Base-by-base conservation (phyloP, 2,888 invertebrate genomes). In the Sepiola atlantica region DNA sequence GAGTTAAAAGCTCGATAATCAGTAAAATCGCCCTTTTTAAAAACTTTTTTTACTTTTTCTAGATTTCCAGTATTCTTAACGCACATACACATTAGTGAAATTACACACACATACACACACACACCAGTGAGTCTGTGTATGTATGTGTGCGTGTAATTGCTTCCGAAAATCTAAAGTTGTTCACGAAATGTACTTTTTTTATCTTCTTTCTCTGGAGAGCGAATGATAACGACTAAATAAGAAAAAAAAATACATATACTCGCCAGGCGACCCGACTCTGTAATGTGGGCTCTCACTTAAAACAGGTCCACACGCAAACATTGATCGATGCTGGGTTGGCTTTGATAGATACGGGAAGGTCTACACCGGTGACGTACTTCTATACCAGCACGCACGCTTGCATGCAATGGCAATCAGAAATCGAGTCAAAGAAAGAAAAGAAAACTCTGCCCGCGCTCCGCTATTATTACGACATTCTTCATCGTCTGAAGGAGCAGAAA, bases 231-330 rank as follows among this genome's bases (percentile, higher is more conserved):
- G 77, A 77, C 16, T n/a, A 77, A 32, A n/a, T 77, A 77, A 77
- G n/a, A 0, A 77, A n/a, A 77, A 77, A 77, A n/a, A 77, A n/a
- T 3, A n/a, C 16, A 77, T n/a, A n/a, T n/a, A n/a, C n/a, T 77
- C 77, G 77, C n/a, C 32, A 77, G 77, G 77, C 77, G 77, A 77
- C 77, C 77, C 16, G 77, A 32, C n/a, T 77, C 77, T 77, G 77
- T 77, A 77, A 77, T 77, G 77, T 77, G 77, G 77, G 77, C 77
- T 77, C 77, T 77, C 77, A 77, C 77, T 77, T 77, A 77, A 77
- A 77, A 77, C 77, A 77, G 77, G 77, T 77, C n/a, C n/a, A 14
- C 77, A 77, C 77, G 77, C 77, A 77, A 77, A 77, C 77, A 77
- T 77, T 77, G 77, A 77, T 77, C 77, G n/a, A 32, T 14, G 77